Conservation (phyloP, 2,888 invertebrate species). For the Nesidiocoris tenuis region DNA sequence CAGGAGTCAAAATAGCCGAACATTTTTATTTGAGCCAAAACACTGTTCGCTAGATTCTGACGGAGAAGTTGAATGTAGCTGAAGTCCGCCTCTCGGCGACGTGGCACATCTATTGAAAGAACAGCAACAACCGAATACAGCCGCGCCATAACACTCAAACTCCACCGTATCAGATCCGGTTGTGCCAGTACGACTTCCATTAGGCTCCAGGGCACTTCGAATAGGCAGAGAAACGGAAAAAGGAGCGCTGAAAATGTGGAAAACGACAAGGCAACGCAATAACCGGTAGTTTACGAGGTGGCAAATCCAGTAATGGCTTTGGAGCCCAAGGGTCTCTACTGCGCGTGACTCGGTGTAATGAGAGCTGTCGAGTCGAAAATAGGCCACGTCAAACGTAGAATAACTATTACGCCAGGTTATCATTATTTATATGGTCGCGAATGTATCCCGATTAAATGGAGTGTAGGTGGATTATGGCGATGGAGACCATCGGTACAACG, state of each 20-base stretch:
- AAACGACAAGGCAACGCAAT: slow-evolving; percentile 3
- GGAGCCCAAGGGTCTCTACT: neutral
- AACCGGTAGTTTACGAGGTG: slow-evolving; percentile 14
- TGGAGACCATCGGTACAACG: too few relatives aligned
- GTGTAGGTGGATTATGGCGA: too few relatives aligned
- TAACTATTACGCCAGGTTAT: too few relatives aligned
- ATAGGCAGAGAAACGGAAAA: neutral
- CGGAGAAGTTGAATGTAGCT: too few relatives aligned
- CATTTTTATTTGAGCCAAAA: too few relatives aligned
- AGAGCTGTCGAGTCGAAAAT: neutral
- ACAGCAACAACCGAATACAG: neutral
- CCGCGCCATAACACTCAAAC: neutral
- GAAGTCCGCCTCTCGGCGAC: too few relatives aligned
- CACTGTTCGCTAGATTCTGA: too few relatives aligned
- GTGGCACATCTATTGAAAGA: too few relatives aligned
- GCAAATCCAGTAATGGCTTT: slow-evolving; percentile 12
- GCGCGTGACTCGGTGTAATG: neutral
- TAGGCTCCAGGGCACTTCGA: neutral
- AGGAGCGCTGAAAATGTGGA: neutral
- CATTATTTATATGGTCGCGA: too few relatives aligned
- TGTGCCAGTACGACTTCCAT: neutral
- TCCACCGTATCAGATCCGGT: neutral
- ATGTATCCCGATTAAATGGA: too few relatives aligned
- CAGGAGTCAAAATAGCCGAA: too few relatives aligned
- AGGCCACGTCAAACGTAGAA: neutral